These are phyloP conservation scores for Phanerotoma sp. DNA, from an alignment of 2,888 invertebrate species.

Conservation along the genomic window DNA sequence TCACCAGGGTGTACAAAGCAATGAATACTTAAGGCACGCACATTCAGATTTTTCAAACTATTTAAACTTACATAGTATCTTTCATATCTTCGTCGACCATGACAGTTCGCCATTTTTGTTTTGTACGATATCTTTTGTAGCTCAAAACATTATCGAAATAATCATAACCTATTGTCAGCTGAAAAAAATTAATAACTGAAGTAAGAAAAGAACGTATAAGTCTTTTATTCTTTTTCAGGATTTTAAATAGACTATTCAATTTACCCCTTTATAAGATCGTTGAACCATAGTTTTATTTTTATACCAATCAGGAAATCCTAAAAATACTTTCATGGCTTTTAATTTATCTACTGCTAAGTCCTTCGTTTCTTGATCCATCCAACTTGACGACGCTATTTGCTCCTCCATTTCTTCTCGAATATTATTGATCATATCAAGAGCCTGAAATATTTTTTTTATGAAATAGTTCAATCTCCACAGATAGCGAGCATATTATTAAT, in stretches of 20 bases:
- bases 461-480: neutral
- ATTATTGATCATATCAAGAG: constrained; percentile 60
- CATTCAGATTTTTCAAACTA: no score
- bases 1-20: no score
- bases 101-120: constrained; percentile 6
- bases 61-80: no score
- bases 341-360: constrained; percentile 60
- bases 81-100: neutral
- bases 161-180: constrained; percentile 1
- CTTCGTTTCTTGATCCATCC: constrained; percentile 63
- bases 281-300: constrained; percentile 58
- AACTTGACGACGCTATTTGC: constrained; percentile 58
- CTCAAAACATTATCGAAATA: constrained; percentile 7
- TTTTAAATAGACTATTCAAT: constrained; percentile 18
- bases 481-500: neutral
- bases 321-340: constrained; percentile 57
- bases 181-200: neutral
- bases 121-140: constrained; percentile 7
- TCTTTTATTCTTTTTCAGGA: neutral
- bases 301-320: constrained; percentile 64
- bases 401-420: constrained; percentile 60
- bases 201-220: neutral
- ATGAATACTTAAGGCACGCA: no score
- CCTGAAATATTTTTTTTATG: constrained; percentile 33
- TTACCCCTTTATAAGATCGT: constrained; percentile 59